A percentile compares a stretch with the other conserved stretches of the same genome.
Evolutionary conservation across 2,888 invertebrate species (phyloP).

Genomic region (Platerodrilus igneus): DNA sequence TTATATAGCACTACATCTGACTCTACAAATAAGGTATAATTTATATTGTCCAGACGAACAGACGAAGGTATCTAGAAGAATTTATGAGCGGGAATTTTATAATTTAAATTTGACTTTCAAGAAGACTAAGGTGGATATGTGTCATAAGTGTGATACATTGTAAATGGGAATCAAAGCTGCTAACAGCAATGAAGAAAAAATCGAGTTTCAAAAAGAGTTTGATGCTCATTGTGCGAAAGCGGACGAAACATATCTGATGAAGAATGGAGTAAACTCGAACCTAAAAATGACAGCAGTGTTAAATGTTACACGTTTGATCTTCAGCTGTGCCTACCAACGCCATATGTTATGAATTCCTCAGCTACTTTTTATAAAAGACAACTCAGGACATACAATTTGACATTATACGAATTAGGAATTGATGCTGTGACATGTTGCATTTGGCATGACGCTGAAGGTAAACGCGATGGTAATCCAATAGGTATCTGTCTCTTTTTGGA

Average conservation of each 20-base stretch:
- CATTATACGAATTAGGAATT: neutral
- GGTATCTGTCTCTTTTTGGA: neutral
- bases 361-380: conserved; percentile 1
- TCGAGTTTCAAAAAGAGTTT: too few species aligned
- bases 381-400: conserved; percentile 2
- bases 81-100: neutral
- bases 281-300: too few species aligned
- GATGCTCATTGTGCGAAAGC: neutral
- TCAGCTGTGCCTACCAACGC: too few species aligned
- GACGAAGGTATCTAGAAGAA: too few species aligned
- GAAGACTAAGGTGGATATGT: conserved; percentile 1
- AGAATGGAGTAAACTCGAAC: too few species aligned
- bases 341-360: too few species aligned
- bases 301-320: too few species aligned
- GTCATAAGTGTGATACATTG: conserved; percentile 1
- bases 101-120: neutral
- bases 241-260: neutral
- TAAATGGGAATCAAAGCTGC: too few species aligned
- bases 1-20: conserved; percentile 7
- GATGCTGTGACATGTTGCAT: conserved; percentile 1
- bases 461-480: neutral
- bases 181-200: too few species aligned
- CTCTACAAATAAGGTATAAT: conserved; percentile 3
- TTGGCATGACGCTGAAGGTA: conserved; percentile 1
- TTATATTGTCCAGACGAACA: conserved; percentile 1